Conservation (phyloP, 64 coral and sea anemone genomes). For the Pachyseris speciosa region DNA sequence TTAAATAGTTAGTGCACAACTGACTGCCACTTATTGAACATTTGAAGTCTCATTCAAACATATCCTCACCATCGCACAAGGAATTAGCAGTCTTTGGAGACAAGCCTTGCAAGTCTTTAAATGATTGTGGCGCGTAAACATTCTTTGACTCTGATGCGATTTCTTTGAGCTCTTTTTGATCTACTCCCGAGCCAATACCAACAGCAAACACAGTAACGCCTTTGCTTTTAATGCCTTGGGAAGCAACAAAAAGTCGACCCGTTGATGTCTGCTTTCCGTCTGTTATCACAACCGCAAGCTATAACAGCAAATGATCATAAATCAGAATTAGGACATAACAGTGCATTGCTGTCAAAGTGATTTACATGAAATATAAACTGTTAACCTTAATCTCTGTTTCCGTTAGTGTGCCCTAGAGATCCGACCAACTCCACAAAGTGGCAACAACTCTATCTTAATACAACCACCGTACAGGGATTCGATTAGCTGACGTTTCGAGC, state of each 20-base stretch:
- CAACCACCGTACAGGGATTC: no score
- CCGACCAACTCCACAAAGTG: no score
- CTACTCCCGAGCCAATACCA: conserved; percentile 44
- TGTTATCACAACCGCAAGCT: conserved; percentile 83
- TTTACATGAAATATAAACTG: no score
- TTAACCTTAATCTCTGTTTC: no score
- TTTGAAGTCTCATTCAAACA: no score
- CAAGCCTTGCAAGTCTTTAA: neutral
- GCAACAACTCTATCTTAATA: no score
- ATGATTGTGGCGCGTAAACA: conserved; percentile 15
- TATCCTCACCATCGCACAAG: neutral
- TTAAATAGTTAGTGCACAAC: no score
- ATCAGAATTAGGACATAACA: no score
- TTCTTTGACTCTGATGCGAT: conserved; percentile 57
- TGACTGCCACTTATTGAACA: no score
- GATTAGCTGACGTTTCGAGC: no score
- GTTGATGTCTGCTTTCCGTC: conserved; percentile 67
- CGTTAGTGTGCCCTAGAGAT: no score
- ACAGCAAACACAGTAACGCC: conserved; percentile 60
- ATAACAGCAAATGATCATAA: neutral
- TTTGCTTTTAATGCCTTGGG: conserved; percentile 63
- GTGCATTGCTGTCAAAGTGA: no score
- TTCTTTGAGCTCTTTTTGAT: conserved; percentile 40
- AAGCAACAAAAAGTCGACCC: conserved; percentile 25
- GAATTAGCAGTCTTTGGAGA: neutral